These are phyloP conservation scores for Drosophila ogumai DNA, from an alignment of 1,140 invertebrate genomes.

Conservation along the genomic window DNA sequence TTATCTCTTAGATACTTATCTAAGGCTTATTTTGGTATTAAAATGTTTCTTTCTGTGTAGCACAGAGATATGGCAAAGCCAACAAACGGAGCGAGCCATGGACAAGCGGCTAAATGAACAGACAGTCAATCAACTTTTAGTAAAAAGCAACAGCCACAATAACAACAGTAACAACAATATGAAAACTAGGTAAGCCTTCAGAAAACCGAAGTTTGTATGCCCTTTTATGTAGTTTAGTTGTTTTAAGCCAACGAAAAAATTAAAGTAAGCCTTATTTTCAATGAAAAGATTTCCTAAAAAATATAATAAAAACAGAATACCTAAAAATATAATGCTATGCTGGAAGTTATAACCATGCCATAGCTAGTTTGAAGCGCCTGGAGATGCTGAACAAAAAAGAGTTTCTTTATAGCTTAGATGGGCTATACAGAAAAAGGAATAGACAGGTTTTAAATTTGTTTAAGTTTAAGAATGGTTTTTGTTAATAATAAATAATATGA, in stretches of 20 bases:
- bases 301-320: too few species aligned
- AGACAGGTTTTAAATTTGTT: too few species aligned
- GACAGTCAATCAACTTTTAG: constrained; percentile 83
- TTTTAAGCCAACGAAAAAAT: neutral
- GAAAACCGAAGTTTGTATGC: neutral
- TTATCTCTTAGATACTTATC: too few species aligned
- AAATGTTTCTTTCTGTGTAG: constrained; percentile 8
- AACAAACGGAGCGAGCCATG: constrained; percentile 73
- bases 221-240: neutral
- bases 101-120: constrained; percentile 79
- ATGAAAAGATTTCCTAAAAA: neutral
- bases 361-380: neutral
- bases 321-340: too few species aligned
- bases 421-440: too few species aligned
- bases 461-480: too few species aligned
- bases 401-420: too few species aligned
- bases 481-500: too few species aligned
- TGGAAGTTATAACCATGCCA: too few species aligned
- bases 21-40: too few species aligned
- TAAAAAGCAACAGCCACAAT: constrained; percentile 63
- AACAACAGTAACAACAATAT: constrained; percentile 36
- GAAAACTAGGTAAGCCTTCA: neutral
- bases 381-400: neutral
- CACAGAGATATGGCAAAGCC: constrained; percentile 50
- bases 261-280: neutral